phyloP scores from a whole-genome alignment of 64 coral and sea anemone species.

The Stylophora pistillata region DNA sequence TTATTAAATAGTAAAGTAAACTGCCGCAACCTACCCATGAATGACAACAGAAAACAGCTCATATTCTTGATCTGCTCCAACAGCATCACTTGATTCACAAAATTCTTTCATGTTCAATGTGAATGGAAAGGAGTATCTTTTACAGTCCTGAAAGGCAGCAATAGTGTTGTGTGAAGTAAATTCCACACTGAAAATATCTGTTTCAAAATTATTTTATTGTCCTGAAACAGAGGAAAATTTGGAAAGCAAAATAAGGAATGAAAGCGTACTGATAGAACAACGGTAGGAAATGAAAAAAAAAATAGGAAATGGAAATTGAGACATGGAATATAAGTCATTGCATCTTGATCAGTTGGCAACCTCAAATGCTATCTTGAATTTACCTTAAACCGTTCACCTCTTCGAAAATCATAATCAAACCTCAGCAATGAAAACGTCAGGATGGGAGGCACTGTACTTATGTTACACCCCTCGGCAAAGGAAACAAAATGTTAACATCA shows the following conservation, averaged over 20 bases:
- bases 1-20: no score
- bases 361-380: neutral
- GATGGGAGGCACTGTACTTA: conserved; percentile 71
- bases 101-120: conserved; percentile 69
- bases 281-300: no score
- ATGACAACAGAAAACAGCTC: conserved; percentile 86
- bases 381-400: conserved; percentile 72
- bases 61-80: conserved; percentile 48
- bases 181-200: neutral
- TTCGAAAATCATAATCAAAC: conserved; percentile 70
- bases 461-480: conserved; percentile 44
- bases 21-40: conserved; percentile 62
- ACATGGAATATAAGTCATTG: neutral
- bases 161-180: neutral
- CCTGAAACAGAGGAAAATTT: neutral
- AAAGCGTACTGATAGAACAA: no score
- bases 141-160: conserved; percentile 46
- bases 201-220: neutral
- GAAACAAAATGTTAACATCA: neutral
- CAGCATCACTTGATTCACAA: conserved; percentile 51
- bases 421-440: conserved; percentile 79
- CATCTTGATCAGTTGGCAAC: neutral
- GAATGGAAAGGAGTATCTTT: conserved; percentile 74
- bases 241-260: neutral
- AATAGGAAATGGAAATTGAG: no score